phyloP scores from a whole-genome alignment of 2,888 invertebrate genomes.

The Laothoe populi region DNA sequence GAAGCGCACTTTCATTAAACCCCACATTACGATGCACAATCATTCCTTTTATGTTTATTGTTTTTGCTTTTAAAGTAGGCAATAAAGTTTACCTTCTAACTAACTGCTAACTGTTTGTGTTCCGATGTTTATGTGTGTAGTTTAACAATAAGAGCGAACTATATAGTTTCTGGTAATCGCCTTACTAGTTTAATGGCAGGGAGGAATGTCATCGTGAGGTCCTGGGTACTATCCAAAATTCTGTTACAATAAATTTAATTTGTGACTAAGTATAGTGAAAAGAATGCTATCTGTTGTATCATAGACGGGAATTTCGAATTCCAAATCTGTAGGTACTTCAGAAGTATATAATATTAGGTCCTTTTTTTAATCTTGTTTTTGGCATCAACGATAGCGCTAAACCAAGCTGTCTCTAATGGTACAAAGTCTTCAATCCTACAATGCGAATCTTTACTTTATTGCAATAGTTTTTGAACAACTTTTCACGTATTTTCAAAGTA shows the following conservation, averaged over 20 bases:
- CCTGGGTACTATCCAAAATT: background rate
- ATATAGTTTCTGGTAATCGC: background rate
- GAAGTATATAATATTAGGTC: too few species aligned
- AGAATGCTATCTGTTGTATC: background rate
- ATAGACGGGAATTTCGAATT: too few species aligned
- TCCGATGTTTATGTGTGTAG: background rate
- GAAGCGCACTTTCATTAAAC: constrained; percentile 29
- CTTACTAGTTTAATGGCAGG: background rate
- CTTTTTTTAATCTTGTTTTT: too few species aligned
- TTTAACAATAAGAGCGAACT: background rate
- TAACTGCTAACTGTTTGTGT: constrained; percentile 8
- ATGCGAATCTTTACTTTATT: too few species aligned
- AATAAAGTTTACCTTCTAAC: constrained; percentile 22
- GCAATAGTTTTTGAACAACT: too few species aligned
- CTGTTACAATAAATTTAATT: background rate
- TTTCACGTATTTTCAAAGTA: too few species aligned
- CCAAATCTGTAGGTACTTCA: too few species aligned
- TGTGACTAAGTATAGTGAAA: background rate
- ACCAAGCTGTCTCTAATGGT: too few species aligned
- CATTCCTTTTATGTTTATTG: constrained; percentile 25
- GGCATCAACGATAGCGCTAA: too few species aligned
- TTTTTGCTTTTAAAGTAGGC: constrained; percentile 19
- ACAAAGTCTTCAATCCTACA: too few species aligned
- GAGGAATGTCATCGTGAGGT: background rate
- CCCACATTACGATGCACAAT: constrained; percentile 24